phyloP scores from a whole-genome alignment of 2,888 invertebrate genomes.

The Catonia carolina region DNA sequence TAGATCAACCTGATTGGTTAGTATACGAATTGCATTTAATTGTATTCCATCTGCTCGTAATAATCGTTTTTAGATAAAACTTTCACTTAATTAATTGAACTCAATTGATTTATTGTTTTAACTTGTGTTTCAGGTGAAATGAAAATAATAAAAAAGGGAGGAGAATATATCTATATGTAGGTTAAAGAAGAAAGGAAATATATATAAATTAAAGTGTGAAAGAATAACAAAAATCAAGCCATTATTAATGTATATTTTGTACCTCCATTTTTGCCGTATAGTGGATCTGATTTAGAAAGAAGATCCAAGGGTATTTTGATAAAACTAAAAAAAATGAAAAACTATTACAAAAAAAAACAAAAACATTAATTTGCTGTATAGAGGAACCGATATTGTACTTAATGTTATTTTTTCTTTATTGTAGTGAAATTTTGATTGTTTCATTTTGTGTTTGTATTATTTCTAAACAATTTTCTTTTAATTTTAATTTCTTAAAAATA shows the following conservation, averaged over 20 bases:
- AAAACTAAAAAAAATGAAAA: slow-evolving; percentile 5
- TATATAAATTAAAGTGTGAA: slow-evolving; percentile 13
- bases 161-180: not conserved
- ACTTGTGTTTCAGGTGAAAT: no score
- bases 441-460: not conserved
- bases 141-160: no score
- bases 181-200: not conserved
- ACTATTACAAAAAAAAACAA: not conserved
- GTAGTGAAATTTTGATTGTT: slow-evolving; percentile 27
- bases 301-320: slow-evolving; percentile 9
- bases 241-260: slow-evolving; percentile 32
- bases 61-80: no score
- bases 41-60: no score
- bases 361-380: slow-evolving; percentile 28
- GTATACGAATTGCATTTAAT: no score
- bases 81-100: no score
- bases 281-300: slow-evolving; percentile 21
- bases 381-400: slow-evolving; percentile 28
- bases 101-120: no score
- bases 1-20: no score
- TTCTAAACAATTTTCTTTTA: not conserved
- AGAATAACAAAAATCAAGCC: slow-evolving; percentile 26
- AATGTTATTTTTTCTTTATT: slow-evolving; percentile 10
- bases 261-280: slow-evolving; percentile 28
- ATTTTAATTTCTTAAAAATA: not conserved